Evolutionary conservation across 2,113 vertebrate species (phyloP), one percentile per base, ranked within the genome.

Genomic region (Nothoprocta pentlandii): DNA sequence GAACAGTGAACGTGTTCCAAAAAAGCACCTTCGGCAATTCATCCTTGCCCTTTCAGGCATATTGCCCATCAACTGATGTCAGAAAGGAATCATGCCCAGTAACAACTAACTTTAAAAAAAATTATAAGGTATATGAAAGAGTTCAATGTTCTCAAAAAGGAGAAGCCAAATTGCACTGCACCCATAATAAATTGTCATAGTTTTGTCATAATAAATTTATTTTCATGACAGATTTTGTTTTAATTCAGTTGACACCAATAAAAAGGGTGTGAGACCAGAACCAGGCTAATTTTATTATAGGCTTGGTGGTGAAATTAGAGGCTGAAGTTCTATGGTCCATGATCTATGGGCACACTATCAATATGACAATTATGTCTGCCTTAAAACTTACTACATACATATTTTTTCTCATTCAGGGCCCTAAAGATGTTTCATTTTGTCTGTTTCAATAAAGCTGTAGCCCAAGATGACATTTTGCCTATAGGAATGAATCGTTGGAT

Each of bases 241-340:
- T 95, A 96, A 95, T 91, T 80, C 56, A 87, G 91, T 83, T 87
- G 56, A 5, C 9, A 91, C 51, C 47, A 87, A 70, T 91, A 94
- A 78, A 21, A 70, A 21, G 67, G 47, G 36, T 69, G 34, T 68
- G 77, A 94, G 70, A 89, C 32, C 85, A 95, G 93, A 93, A 83
- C 32, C 41, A 88, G 62, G 39, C 20, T 80, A 79, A n/a, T 88
- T 88, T 90, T 75, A 88, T 94, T 94, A 91, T 36, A 41, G 76
- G 68, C 30, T 75, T 51, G 84, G 89, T 71, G 73, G 76, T 95
- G 85, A 94, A 93, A 93, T 78, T 61, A 89, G 81, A 91, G 61
- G 25, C 34, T 94, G 64, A 88, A 80, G 17, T 75, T 88, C 47
- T 59, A 23, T 39, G 26, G 36, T 46, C 70, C 73, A 25, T 66